A percentile compares a stretch with the other conserved stretches of the same genome.
Evolutionary conservation across 2,113 vertebrate genomes (phyloP).

Genomic region (Paedocypris sp.): DNA sequence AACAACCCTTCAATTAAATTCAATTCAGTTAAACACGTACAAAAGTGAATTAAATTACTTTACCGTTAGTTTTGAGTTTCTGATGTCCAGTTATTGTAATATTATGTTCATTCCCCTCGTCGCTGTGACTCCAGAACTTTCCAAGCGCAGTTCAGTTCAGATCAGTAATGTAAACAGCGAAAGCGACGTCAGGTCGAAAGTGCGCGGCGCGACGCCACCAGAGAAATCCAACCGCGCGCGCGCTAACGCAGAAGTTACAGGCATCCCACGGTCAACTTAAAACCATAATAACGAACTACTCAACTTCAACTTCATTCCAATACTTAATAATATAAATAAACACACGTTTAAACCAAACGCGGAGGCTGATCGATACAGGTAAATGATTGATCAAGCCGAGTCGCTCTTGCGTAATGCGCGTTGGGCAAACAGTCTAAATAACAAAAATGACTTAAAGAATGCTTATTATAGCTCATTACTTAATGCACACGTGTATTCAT

Average conservation of each 20-base stretch:
- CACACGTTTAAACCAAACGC: background rate
- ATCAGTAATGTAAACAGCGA: background rate
- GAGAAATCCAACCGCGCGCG: too few species aligned
- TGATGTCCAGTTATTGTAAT: background rate
- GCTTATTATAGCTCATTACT: too few species aligned
- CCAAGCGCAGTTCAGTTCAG: background rate
- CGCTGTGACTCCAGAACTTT: slow-evolving; percentile 6
- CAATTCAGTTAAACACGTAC: background rate
- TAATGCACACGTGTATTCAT: background rate
- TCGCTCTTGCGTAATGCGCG: background rate
- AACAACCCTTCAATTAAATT: too few species aligned
- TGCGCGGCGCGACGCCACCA: too few species aligned
- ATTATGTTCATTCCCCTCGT: background rate
- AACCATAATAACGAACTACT: too few species aligned
- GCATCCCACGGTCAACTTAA: too few species aligned
- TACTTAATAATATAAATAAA: too few species aligned
- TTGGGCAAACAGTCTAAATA: background rate
- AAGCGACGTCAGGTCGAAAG: background rate
- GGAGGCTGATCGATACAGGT: slow-evolving; percentile 9
- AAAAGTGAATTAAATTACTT: background rate
- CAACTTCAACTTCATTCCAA: too few species aligned
- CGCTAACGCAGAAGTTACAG: too few species aligned
- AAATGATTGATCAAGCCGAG: slow-evolving; percentile 25
- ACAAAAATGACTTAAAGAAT: too few species aligned
- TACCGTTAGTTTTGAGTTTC: background rate